A percentile compares a stretch with the other conserved stretches of the same genome.
Evolutionary conservation across 2,888 invertebrate genomes (phyloP).

Genomic region (Cephus rjabovi): DNA sequence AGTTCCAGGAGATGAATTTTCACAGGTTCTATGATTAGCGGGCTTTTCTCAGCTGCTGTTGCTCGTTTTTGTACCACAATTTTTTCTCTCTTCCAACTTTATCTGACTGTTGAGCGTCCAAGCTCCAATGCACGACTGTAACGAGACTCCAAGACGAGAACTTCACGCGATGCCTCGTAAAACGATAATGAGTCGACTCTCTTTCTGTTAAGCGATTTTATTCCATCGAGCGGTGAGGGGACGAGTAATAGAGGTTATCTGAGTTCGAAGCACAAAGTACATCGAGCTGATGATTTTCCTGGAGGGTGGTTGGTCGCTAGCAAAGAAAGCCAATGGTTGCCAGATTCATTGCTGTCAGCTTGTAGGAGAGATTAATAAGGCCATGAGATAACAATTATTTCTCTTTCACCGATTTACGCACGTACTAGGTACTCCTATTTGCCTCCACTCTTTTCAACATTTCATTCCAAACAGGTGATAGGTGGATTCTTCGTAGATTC

Average conservation of each 20-base stretch:
- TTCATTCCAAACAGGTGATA: background rate
- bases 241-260: constrained; percentile 56
- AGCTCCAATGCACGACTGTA: background rate
- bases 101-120: background rate
- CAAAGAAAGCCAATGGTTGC: background rate
- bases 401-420: background rate
- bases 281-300: constrained; percentile 54
- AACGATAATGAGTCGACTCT: constrained; percentile 1
- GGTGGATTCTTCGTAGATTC: background rate
- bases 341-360: background rate
- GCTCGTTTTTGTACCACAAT: background rate
- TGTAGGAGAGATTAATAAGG: background rate
- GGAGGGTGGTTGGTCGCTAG: background rate
- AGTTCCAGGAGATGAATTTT: constrained; percentile 38
- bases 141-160: background rate
- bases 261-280: constrained; percentile 60
- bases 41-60: background rate
- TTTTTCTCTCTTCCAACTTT: background rate
- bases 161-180: background rate
- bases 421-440: background rate
- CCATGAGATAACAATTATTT: background rate
- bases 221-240: constrained; percentile 18
- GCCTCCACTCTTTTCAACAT: background rate
- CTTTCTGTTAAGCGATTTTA: constrained; percentile 41
- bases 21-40: background rate